Evolutionary conservation across 2,113 vertebrate genomes (phyloP).

Genomic region (Recurvirostra avosetta): DNA sequence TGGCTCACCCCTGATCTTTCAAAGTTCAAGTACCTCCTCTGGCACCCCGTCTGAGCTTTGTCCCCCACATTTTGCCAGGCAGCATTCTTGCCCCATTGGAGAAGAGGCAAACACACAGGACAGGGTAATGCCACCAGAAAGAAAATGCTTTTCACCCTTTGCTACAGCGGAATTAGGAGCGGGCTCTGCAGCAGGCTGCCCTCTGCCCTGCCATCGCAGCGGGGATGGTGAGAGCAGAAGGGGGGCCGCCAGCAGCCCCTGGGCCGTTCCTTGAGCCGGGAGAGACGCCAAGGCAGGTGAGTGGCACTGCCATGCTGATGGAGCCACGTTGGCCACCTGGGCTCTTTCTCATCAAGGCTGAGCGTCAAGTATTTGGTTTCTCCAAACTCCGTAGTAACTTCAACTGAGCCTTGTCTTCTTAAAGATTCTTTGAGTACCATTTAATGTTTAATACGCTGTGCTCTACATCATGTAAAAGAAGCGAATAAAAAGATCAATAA

Average conservation of each 20-base stretch:
- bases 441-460: not conserved
- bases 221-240: not conserved
- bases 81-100: no score
- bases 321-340: not conserved
- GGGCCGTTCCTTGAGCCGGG: not conserved
- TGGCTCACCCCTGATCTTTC: not conserved
- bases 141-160: not conserved
- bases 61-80: not conserved
- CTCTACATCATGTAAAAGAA: not conserved
- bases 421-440: not conserved
- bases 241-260: not conserved
- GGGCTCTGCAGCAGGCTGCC: not conserved
- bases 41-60: not conserved
- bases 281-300: not conserved
- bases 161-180: accelerated
- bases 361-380: not conserved
- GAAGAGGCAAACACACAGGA: not conserved
- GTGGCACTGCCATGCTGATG: accelerated
- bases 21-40: not conserved
- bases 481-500: slow-evolving; percentile 41
- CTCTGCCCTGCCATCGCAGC: not conserved
- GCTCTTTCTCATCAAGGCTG: not conserved
- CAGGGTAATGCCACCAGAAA: not conserved
- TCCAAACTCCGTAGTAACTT: not conserved
- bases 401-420: not conserved